Percentiles rank a stretch among this genome's conserved stretches.
Conservation (phyloP, 30 jellyfish, hydroid and myxozoan species). For the Euphysa ruthae region DNA sequence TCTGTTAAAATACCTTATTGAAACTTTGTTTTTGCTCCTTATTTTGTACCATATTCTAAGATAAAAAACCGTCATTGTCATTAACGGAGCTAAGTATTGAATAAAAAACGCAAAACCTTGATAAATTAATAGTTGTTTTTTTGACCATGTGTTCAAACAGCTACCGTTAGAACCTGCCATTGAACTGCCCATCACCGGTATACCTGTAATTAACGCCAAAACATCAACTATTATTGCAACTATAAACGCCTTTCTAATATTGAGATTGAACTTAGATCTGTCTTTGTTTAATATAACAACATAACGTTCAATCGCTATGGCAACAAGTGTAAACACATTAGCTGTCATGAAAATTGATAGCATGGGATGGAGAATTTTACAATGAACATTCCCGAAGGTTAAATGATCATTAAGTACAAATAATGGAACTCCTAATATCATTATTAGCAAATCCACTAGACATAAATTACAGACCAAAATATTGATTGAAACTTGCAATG, state of each 20-base stretch:
- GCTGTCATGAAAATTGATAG: neutral
- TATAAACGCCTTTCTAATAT: neutral
- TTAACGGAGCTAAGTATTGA: conserved; percentile 10
- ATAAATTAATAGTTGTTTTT: neutral
- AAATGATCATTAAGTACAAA: neutral
- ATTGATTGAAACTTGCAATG: conserved; percentile 16
- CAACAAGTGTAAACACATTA: conserved; percentile 4
- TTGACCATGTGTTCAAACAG: conserved; percentile 1
- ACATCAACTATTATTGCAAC: neutral
- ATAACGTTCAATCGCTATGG: conserved; percentile 19
- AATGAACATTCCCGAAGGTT: neutral
- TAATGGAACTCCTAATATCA: conserved; percentile 19
- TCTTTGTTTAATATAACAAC: neutral
- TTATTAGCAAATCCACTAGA: neutral
- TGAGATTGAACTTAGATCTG: neutral
- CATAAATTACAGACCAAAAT: conserved; percentile 25
- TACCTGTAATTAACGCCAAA: neutral
- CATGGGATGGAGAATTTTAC: conserved; percentile 12
- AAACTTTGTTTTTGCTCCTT: conserved; percentile 13
- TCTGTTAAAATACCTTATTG: neutral
- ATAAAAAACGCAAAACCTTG: conserved; percentile 3
- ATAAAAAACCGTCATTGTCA: conserved; percentile 4
- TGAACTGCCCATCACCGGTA: neutral
- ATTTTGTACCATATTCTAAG: conserved; percentile 18
- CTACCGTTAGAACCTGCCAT: neutral